A percentile compares a stretch with the other conserved stretches of the same genome.
Conservation (phyloP, 2,113 vertebrate genomes). For the Numida meleagris region DNA sequence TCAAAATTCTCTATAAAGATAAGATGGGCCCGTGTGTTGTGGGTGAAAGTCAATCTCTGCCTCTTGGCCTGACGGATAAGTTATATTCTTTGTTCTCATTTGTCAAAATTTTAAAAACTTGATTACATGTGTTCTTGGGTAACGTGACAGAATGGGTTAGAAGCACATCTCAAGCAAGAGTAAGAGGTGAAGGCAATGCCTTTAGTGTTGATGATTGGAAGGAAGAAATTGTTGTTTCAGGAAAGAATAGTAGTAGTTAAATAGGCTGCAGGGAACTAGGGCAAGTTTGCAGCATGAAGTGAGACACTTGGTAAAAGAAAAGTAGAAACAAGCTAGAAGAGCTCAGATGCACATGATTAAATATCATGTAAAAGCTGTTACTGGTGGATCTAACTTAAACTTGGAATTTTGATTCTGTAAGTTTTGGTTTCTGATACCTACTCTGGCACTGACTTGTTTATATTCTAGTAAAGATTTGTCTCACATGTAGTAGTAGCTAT, state of each 20-base stretch:
- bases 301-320: not conserved
- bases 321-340: not conserved
- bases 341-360: not conserved
- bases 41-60: not conserved
- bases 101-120: not conserved
- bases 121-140: not conserved
- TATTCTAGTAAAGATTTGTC: not conserved
- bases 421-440: not conserved
- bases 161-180: not conserved
- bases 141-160: not conserved
- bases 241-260: not conserved
- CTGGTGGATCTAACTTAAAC: not conserved
- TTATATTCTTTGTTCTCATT: not conserved
- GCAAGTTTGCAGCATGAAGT: not conserved
- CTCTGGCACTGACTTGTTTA: not conserved
- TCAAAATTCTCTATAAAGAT: not conserved
- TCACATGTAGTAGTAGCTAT: not conserved
- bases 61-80: not conserved
- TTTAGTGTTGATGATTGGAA: not conserved
- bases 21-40: rapidly evolving
- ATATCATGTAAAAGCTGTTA: not conserved
- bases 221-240: not conserved
- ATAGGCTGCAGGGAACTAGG: not conserved
- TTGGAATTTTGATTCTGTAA: not conserved
- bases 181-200: not conserved